A percentile compares a stretch with the other conserved stretches of the same genome.
Conservation (phyloP, 92 coral and sea anemone genomes). For the Pocillopora grandis region DNA sequence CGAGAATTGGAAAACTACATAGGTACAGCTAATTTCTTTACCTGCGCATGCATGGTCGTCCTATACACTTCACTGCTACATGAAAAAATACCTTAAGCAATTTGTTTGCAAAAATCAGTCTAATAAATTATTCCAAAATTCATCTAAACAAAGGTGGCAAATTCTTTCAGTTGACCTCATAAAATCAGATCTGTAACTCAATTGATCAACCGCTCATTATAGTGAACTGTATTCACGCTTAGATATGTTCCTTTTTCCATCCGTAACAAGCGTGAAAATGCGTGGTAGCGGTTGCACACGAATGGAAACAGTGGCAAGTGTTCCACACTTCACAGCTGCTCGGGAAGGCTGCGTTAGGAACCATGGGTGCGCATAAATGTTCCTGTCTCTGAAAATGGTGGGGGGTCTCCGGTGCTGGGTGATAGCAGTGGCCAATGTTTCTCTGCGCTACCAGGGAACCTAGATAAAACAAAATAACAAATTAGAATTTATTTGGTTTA, state of each 20-base stretch:
- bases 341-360: constrained; percentile 4
- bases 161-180: no score
- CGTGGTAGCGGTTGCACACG: constrained; percentile 35
- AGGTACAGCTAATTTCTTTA: no score
- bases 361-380: constrained; percentile 20
- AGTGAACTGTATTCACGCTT: no score
- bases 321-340: constrained; percentile 26
- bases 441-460: constrained; percentile 15
- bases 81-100: no score
- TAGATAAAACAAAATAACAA: background rate
- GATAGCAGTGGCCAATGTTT: constrained; percentile 33
- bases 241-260: background rate
- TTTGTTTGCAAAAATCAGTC: no score
- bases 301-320: constrained; percentile 28
- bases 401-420: constrained; percentile 13
- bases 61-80: no score
- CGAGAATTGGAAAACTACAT: no score
- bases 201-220: no score
- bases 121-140: no score
- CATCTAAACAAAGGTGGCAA: no score
- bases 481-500: background rate
- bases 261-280: constrained; percentile 41
- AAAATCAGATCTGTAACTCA: no score
- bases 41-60: no score
- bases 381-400: constrained; percentile 36